These are phyloP conservation scores for Colaptes auratus DNA, from an alignment of 2,113 vertebrate species.

Conservation along the genomic window DNA sequence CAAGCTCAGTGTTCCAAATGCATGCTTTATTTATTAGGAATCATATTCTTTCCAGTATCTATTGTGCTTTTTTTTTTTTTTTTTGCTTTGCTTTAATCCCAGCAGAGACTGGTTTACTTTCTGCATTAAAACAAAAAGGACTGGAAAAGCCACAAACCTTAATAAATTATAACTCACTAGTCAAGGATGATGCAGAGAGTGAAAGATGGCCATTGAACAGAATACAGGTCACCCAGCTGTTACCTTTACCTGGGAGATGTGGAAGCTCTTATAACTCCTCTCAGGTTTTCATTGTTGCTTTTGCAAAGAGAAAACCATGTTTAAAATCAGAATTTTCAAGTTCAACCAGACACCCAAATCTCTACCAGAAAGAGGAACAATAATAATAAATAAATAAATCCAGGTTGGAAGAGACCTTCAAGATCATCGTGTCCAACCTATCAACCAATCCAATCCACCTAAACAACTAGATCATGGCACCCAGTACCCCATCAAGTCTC, in stretches of 20 bases:
- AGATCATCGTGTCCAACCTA: too few relatives aligned
- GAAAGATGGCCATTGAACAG: fast-evolving
- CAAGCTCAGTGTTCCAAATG: background rate
- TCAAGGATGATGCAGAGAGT: background rate
- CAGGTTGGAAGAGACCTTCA: too few relatives aligned
- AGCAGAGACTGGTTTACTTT: background rate
- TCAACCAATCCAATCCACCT: too few relatives aligned
- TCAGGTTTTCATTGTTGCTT: background rate
- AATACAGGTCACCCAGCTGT: background rate
- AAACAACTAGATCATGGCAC: too few relatives aligned
- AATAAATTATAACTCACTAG: background rate
- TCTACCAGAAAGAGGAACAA: background rate
- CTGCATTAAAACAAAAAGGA: background rate
- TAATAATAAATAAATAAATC: too few relatives aligned
- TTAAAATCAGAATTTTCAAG: background rate
- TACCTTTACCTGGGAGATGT: background rate
- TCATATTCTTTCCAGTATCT: background rate
- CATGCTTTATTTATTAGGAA: background rate
- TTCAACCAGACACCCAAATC: background rate
- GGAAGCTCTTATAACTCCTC: fast-evolving
- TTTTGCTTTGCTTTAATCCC: background rate
- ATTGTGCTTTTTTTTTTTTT: background rate
- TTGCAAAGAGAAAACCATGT: background rate
- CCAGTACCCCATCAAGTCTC: too few relatives aligned
- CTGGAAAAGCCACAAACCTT: background rate